Evolutionary conservation across 2,888 invertebrate genomes (phyloP).

Genomic region (Caenorhabditis macrosperma): DNA sequence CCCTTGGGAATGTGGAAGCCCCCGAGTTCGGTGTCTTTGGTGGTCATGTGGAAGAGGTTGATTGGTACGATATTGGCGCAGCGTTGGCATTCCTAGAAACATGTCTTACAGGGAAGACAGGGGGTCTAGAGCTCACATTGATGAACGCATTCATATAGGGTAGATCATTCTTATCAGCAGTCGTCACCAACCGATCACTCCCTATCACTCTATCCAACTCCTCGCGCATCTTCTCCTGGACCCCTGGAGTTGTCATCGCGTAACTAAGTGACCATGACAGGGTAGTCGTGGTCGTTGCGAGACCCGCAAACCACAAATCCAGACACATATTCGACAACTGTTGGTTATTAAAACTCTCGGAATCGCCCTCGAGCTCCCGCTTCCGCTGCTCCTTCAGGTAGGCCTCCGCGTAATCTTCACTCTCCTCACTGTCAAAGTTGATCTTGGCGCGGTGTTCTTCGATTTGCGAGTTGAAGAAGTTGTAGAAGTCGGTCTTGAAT

Average conservation of each 20-base stretch:
- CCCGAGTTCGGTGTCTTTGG: slow-evolving; percentile 37
- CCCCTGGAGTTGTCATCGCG: slow-evolving; percentile 34
- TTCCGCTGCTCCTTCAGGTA: slow-evolving; percentile 57
- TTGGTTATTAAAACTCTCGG: slow-evolving; percentile 23
- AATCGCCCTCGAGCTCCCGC: slow-evolving; percentile 37
- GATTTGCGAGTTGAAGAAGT: slow-evolving; percentile 53
- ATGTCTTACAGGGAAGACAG: neutral
- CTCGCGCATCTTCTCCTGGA: slow-evolving; percentile 65
- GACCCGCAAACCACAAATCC: slow-evolving; percentile 19
- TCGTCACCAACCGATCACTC: slow-evolving; percentile 57
- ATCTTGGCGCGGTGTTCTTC: slow-evolving; percentile 51
- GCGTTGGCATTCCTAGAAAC: slow-evolving; percentile 49
- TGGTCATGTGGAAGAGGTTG: slow-evolving; percentile 49
- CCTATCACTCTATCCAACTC: slow-evolving; percentile 69
- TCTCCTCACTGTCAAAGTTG: slow-evolving; percentile 49
- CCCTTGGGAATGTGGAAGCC: slow-evolving; percentile 26
- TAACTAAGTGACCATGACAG: slow-evolving; percentile 20
- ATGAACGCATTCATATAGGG: slow-evolving; percentile 64
- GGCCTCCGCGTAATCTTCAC: slow-evolving; percentile 54
- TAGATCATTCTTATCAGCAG: slow-evolving; percentile 62
- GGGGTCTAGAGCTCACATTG: slow-evolving; percentile 40
- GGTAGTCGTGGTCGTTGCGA: slow-evolving; percentile 37
- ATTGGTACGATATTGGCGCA: slow-evolving; percentile 54
- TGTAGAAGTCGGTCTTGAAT: slow-evolving; percentile 13
- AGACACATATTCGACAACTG: slow-evolving; percentile 49